Conservation (phyloP, 64 coral and sea anemone genomes). For the Stichodactyla helianthus region DNA sequence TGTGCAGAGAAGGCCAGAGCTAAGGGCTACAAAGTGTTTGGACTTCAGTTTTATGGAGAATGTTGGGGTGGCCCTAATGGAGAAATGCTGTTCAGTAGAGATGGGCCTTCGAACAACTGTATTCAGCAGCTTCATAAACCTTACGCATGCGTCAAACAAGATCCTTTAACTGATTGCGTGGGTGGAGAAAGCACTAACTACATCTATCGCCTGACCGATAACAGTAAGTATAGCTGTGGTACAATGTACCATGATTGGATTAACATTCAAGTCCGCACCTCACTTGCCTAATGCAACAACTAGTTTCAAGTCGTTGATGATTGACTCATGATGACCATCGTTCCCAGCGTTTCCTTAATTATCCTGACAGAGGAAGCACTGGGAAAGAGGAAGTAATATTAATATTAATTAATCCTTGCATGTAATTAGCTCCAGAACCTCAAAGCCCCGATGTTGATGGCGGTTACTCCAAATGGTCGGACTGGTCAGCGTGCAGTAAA, state of each 20-base stretch:
- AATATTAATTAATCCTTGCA: neutral
- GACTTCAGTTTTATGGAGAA: conserved; percentile 70
- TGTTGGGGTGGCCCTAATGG: conserved; percentile 58
- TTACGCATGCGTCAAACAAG: conserved; percentile 26
- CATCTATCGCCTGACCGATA: conserved; percentile 29
- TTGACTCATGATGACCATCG: too few relatives aligned
- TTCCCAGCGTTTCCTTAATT: too few relatives aligned
- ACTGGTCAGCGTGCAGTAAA: conserved; percentile 46
- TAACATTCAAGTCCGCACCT: too few relatives aligned
- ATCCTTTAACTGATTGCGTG: conserved; percentile 23
- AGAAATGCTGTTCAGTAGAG: conserved; percentile 27
- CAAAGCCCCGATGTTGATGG: conserved; percentile 57
- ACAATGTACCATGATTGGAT: too few relatives aligned
- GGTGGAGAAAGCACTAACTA: conserved; percentile 29
- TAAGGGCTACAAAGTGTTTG: conserved; percentile 54
- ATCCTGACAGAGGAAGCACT: too few relatives aligned
- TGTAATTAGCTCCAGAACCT: conserved; percentile 29
- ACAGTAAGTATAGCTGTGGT: conserved; percentile 26
- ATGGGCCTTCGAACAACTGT: conserved; percentile 29
- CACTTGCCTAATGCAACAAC: too few relatives aligned
- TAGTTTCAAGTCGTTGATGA: too few relatives aligned
- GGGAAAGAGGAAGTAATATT: neutral
- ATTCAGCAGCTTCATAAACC: conserved; percentile 30
- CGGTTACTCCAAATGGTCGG: conserved; percentile 31
- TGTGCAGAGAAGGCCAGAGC: conserved; percentile 47